phyloP scores from a whole-genome alignment of 1,140 invertebrate genomes.

The Drosophila tristis region DNA sequence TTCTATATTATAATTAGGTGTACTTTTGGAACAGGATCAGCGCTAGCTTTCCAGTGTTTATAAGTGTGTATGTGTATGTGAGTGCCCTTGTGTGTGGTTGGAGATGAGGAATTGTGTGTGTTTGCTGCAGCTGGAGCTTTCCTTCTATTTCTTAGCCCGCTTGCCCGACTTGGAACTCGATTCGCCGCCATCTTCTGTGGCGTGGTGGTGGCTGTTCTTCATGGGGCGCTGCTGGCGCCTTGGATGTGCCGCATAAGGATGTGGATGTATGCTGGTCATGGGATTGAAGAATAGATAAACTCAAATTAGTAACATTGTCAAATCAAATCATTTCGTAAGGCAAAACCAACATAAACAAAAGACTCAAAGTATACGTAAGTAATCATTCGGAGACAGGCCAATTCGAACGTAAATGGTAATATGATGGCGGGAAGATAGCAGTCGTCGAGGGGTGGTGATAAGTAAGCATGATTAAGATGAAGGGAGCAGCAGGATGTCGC shows the following conservation, averaged over 20 bases:
- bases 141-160: constrained; percentile 54
- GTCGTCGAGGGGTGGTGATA: constrained; percentile 14
- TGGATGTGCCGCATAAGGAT: constrained; percentile 62
- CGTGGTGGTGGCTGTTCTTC: constrained; percentile 54
- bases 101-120: constrained; percentile 3
- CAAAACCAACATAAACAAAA: constrained; percentile 17
- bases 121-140: background rate
- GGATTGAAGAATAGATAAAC: background rate
- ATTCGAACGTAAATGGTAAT: constrained; percentile 66
- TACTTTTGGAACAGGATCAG: constrained; percentile 16
- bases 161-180: constrained; percentile 41
- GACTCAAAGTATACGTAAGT: constrained; percentile 24
- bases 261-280: constrained; percentile 59
- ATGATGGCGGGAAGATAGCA: constrained; percentile 37
- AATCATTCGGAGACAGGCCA: constrained; percentile 69
- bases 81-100: constrained; percentile 16
- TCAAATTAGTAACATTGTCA: background rate
- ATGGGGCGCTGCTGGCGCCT: constrained; percentile 58
- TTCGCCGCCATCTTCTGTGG: constrained; percentile 23
- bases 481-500: constrained; percentile 19
- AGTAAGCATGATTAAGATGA: constrained; percentile 18
- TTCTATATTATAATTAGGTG: background rate
- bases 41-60: constrained; percentile 26
- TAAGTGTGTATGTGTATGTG: constrained; percentile 3
- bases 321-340: background rate